Evolutionary conservation across 2,888 invertebrate genomes (phyloP), one percentile per base, ranked within the genome.

Genomic region (Morpho helenor): DNA sequence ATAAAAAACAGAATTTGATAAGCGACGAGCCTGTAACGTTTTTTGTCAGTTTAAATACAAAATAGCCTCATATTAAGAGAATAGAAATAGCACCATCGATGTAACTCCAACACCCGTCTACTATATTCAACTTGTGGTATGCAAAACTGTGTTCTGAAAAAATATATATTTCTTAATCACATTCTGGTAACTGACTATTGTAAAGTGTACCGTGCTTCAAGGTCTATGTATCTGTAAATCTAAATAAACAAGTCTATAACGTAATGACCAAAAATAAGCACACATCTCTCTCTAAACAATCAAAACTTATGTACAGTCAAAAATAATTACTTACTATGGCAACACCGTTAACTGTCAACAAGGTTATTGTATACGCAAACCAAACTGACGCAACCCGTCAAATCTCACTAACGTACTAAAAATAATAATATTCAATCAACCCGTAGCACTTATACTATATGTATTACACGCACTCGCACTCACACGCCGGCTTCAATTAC

Each of bases 311-410:
- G 80, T 89, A 89, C 89, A 89, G 81, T 87, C 85, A 74, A 84
- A 85, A 85, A 78, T 83, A 77, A 81, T 85, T 85, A 86, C 80
- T 83, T 75, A 88, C 87, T 89, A 90, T 87, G 87, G 88, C 89
- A 88, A 90, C 88, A 87, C 83, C 81, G 82, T 82, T 79, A 87
- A 86, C 82, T 82, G 83, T 84, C 85, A 89, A 89, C 89, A 84
- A 86, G 81, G 78, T 82, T 80, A 81, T 74, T 70, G 69, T 66
- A 67, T 67, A 79, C 77, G 80, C 82, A 84, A 88, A 86, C 80
- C 80, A 80, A 84, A 84, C 77, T 74, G 77, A 77, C 79, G 69
- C 72, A 76, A 75, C 73, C 74, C 73, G 71, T 76, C 77, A 77
- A 77, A 73, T 80, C 76, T 82, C 81, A 77, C 81, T 81, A 84